Base-by-base conservation (phyloP, 2,797 vertebrate genomes). In the Cossypha niveicapilla region DNA sequence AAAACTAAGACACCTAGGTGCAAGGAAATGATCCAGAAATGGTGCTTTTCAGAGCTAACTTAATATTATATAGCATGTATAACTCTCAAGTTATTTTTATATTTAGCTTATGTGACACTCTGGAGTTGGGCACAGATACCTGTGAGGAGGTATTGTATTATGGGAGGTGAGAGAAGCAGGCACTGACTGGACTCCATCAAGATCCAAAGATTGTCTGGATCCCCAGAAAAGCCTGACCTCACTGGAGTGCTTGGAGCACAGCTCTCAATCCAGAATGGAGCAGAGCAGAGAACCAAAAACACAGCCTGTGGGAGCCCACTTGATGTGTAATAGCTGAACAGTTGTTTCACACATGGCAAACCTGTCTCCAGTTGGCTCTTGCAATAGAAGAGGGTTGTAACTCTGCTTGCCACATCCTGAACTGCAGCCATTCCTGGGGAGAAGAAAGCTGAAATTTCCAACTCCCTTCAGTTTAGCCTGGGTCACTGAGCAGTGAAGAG, bases 271-370 rank as follows among this genome's bases (percentile, higher is more conserved):
- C 47, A 58, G 24, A 13, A 42, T 23, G 35, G 21, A 28, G 32
- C 68, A 42, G 32, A 70, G 47, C 44, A 86, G 41, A 61, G 50
- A 71, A 44, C 44, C 27, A 91, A 37, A 92, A 77, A 4, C 35
- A 45, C 0, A 0, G 13, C 61, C 57, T 19, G 22, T 58, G 61
- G 68, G 51, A 80, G 19, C 51, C 47, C 19, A 5, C 44, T 76
- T 61, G 18, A 11, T 53, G 45, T 60, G 13, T 30, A 23, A 27
- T 17, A 44, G 23, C 28, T 1, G 2, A 78, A 14, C 25, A 42
- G 54, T 57, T 75, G 13, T 37, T 83, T 70, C 28, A 32, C 70
- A 28, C 4, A 0, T 35, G 48, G 48, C 57, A 80, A 67, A 74
- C 37, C n/a, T 51, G 13, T 4, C 16, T n/a, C 75, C 60, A 50